Conservation (phyloP, 2,113 vertebrate species). For the Cebidichthys violaceus region DNA sequence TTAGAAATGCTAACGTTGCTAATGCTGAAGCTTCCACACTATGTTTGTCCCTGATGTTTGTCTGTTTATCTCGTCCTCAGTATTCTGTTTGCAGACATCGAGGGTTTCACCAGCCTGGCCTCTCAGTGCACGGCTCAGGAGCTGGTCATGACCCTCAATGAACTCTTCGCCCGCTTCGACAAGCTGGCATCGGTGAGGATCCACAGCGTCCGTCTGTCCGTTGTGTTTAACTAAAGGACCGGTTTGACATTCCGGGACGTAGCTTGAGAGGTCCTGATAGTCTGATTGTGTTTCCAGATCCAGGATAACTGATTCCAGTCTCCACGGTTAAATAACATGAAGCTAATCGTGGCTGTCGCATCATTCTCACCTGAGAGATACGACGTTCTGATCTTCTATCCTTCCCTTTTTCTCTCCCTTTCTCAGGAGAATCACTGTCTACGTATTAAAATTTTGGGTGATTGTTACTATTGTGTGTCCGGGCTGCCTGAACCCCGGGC, state of each 20-base stretch:
- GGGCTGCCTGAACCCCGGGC: constrained; percentile 93
- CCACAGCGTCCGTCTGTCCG: background rate
- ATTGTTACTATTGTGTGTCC: constrained; percentile 97
- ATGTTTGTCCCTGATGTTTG: too few relatives aligned
- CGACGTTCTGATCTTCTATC: background rate
- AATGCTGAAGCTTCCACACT: background rate
- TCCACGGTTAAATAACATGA: background rate
- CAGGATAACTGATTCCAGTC: background rate
- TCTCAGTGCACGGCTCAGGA: constrained; percentile 97
- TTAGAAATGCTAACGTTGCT: background rate
- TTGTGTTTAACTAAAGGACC: background rate
- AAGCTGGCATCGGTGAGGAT: constrained; percentile 92
- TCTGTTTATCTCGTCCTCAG: constrained; percentile 74
- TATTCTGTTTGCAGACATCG: constrained; percentile 96
- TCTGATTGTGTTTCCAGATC: background rate
- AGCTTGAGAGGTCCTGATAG: background rate
- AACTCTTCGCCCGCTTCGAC: constrained; percentile 96
- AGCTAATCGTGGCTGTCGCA: background rate
- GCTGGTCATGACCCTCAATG: constrained; percentile 96
- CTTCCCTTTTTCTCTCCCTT: constrained; percentile 4
- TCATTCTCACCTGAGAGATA: background rate
- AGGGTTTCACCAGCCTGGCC: constrained; percentile 96
- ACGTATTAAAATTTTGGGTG: constrained; percentile 96
- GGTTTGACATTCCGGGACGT: background rate
- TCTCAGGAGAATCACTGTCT: constrained; percentile 95